Conservation (phyloP, 2,888 invertebrate genomes). For the Brachypterus glaber region DNA sequence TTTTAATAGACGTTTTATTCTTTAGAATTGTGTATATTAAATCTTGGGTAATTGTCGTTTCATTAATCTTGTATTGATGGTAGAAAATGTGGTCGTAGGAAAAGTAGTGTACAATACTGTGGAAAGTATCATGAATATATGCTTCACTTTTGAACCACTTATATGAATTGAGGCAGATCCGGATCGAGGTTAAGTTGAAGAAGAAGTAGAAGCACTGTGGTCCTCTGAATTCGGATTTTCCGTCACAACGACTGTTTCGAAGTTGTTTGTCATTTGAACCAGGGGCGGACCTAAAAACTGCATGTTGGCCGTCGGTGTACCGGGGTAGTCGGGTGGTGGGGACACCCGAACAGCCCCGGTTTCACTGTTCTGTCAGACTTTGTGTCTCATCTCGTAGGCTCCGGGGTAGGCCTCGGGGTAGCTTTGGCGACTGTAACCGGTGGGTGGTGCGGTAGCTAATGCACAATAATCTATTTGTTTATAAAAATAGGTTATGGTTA, state of each 20-base stretch:
- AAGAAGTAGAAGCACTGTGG: no score
- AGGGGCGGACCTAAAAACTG: slow-evolving; percentile 9
- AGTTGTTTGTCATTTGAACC: slow-evolving; percentile 9
- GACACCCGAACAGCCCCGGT: slow-evolving; percentile 31
- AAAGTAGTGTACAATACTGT: no score
- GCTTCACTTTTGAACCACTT: no score
- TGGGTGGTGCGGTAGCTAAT: slow-evolving; percentile 41
- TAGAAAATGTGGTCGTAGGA: no score
- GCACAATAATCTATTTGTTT: slow-evolving; percentile 36
- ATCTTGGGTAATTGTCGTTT: no score
- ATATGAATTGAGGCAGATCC: no score
- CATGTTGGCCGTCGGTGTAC: slow-evolving; percentile 30
- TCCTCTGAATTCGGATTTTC: slow-evolving; percentile 8
- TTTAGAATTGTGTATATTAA: no score
- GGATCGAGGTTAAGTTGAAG: slow-evolving; percentile 16
- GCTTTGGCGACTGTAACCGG: slow-evolving; percentile 36
- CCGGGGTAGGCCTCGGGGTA: slow-evolving; percentile 60
- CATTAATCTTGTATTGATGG: no score
- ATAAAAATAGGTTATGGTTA: no score
- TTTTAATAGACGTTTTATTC: no score
- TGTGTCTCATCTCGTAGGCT: slow-evolving; percentile 69
- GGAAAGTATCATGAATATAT: no score
- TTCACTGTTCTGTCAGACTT: slow-evolving; percentile 49
- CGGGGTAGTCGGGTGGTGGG: slow-evolving; percentile 40
- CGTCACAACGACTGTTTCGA: no score